These are phyloP conservation scores for Spatulosminthurus flaviceps DNA, from an alignment of 2,888 invertebrate genomes.

Conservation along the genomic window DNA sequence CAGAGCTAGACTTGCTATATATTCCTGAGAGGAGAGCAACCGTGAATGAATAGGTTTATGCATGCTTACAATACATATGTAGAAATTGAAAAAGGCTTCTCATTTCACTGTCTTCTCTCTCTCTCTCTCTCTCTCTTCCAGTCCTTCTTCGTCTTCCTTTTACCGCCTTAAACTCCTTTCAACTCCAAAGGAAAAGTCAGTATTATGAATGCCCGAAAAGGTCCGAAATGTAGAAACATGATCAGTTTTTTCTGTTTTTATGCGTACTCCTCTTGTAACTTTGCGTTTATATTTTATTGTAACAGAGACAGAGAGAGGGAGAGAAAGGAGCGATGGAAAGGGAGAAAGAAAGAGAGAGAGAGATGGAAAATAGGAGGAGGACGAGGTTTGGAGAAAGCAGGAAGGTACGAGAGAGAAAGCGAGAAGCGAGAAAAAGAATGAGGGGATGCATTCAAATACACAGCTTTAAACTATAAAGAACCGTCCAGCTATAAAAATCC, in stretches of 20 bases:
- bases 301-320: not conserved
- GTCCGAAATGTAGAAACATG: constrained; percentile 17
- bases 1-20: not conserved
- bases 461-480: not conserved
- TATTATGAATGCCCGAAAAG: constrained; percentile 12
- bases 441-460: not conserved
- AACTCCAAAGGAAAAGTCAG: constrained; percentile 13
- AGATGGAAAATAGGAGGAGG: not conserved
- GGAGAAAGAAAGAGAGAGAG: constrained; percentile 5
- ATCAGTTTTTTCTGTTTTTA: constrained; percentile 22
- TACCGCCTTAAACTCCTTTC: not conserved
- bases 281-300: constrained; percentile 15
- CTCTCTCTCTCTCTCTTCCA: not conserved
- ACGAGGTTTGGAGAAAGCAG: not conserved
- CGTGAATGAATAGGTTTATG: constrained; percentile 44
- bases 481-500: not conserved
- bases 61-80: constrained; percentile 34
- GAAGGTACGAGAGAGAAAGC: not conserved
- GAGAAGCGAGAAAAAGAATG: not conserved
- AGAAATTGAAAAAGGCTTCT: constrained; percentile 27
- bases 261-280: not conserved
- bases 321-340: too few relatives aligned
- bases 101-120: constrained; percentile 7
- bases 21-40: constrained; percentile 20
- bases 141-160: not conserved